A percentile compares a stretch with the other conserved stretches of the same genome.
These are phyloP conservation scores for Bufo bufo DNA, from an alignment of 2,113 vertebrate species.

Conservation along the genomic window DNA sequence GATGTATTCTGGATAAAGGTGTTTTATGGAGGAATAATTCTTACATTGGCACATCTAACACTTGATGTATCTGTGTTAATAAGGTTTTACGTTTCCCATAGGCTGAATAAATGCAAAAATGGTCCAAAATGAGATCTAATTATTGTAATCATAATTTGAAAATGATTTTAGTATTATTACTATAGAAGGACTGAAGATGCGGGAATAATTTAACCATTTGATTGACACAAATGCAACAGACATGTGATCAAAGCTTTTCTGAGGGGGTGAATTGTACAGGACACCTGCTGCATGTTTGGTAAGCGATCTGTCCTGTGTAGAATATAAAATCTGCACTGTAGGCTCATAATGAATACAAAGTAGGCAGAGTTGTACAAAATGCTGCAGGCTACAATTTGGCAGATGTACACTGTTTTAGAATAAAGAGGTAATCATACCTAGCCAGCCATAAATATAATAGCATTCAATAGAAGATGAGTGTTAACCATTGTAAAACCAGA, in stretches of 20 bases:
- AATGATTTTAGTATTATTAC: not conserved
- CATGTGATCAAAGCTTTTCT: not conserved
- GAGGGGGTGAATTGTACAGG: conserved; percentile 1
- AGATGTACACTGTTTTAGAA: conserved; percentile 35
- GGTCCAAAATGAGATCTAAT: not conserved
- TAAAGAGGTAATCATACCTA: conserved; percentile 11
- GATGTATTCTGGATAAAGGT: not conserved
- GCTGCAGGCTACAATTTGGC: conserved; percentile 48
- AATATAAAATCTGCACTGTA: conserved; percentile 49
- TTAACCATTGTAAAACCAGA: conserved; percentile 5
- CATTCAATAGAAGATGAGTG: conserved; percentile 1
- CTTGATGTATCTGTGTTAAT: not conserved
- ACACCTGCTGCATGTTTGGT: conserved; percentile 44
- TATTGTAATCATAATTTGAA: not conserved
- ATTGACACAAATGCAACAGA: not conserved
- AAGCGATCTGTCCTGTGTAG: conserved; percentile 25
- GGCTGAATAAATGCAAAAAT: not conserved
- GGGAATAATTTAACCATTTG: not conserved
- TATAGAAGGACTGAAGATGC: not conserved
- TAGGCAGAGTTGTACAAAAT: conserved; percentile 19
- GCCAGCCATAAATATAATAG: conserved; percentile 36
- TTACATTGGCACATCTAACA: not conserved
- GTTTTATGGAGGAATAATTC: not conserved
- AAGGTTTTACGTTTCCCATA: not conserved
- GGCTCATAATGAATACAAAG: conserved; percentile 44